Base-by-base conservation (phyloP, 2,797 vertebrate genomes). In the Crenuchus spilurus region DNA sequence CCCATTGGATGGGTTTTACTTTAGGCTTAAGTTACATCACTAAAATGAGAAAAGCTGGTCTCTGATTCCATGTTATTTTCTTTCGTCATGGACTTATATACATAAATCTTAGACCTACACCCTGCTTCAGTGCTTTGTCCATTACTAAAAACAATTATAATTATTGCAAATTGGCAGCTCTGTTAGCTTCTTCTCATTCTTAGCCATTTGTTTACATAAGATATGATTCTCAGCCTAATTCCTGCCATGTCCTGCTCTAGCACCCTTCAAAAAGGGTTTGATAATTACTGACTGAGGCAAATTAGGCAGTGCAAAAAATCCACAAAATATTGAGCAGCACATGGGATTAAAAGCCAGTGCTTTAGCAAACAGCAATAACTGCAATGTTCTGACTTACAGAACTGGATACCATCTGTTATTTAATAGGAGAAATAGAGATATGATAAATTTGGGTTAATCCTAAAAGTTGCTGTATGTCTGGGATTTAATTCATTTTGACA, bases 401-500 rank as follows among this genome's bases (percentile, higher is more conserved):
- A 41, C 7, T 63, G 24, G 8, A 64, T 39, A 46, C 26, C 55
- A 58, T 58, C n/a, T 58, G 30, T 35, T 64, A 64, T 46, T 64
- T 46, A 64, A 64, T 4, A 46, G 41, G 24, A 46, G 14, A 64
- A 46, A 44, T 46, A 64, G 39, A 9, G 26, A 16, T 28, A 28
- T 46, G 41, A 64, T 64, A 11, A 46, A 64, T 44, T 46, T n/a
- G 24, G 9, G 30, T 13, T 11, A 11, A n/a, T 8, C 3, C 8
- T 35, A 10, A 33, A 30, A 16, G 20, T n/a, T 64, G n/a, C n/a
- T n/a, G n/a, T n/a, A 46, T 18, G 5, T 22, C 6, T 46, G 14
- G 16, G 20, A 7, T 9, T 57, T 16, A 55, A 55, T 33, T 62
- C 20, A 61, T 37, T 42, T 62, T 10, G 14, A 24, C 35, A 39